phyloP scores from a whole-genome alignment of 2,888 invertebrate genomes.

The Cacoxenus indagator region DNA sequence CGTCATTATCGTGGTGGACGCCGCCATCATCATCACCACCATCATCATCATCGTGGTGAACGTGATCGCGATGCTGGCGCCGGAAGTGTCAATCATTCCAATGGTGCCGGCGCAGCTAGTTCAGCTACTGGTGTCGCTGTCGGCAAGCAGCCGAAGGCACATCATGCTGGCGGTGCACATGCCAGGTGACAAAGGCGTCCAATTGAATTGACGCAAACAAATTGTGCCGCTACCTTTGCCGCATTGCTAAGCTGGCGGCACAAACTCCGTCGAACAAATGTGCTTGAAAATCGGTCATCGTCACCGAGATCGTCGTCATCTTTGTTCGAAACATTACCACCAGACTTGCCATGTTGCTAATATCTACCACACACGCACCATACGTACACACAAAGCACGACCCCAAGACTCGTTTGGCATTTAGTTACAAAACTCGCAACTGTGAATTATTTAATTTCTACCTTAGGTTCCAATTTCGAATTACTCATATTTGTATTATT shows the following conservation, averaged over 20 bases:
- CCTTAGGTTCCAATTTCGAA: neutral
- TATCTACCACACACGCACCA: constrained; percentile 38
- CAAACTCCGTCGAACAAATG: neutral
- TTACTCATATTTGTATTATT: neutral
- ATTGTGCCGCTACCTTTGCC: neutral
- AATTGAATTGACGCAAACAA: constrained; percentile 25
- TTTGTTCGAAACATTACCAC: constrained; percentile 31
- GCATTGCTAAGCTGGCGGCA: neutral
- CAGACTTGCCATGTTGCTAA: constrained; percentile 48
- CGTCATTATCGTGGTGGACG: constrained; percentile 53
- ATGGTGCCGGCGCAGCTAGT: constrained; percentile 28
- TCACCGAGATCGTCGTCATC: neutral
- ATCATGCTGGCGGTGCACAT: constrained; percentile 58
- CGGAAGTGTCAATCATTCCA: constrained; percentile 36
- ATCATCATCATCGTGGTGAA: constrained; percentile 58
- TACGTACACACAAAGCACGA: neutral
- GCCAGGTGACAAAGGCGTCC: constrained; percentile 68
- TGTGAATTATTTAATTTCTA: constrained; percentile 23
- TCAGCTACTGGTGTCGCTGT: constrained; percentile 28
- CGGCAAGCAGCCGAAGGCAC: constrained; percentile 64
- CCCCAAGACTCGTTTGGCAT: constrained; percentile 19
- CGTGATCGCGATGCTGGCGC: constrained; percentile 47
- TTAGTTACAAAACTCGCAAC: constrained; percentile 24
- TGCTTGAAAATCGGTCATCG: constrained; percentile 1
- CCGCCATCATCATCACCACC: constrained; percentile 63